phyloP scores from a whole-genome alignment of 2,797 vertebrate species.

The Clarias fuscus region DNA sequence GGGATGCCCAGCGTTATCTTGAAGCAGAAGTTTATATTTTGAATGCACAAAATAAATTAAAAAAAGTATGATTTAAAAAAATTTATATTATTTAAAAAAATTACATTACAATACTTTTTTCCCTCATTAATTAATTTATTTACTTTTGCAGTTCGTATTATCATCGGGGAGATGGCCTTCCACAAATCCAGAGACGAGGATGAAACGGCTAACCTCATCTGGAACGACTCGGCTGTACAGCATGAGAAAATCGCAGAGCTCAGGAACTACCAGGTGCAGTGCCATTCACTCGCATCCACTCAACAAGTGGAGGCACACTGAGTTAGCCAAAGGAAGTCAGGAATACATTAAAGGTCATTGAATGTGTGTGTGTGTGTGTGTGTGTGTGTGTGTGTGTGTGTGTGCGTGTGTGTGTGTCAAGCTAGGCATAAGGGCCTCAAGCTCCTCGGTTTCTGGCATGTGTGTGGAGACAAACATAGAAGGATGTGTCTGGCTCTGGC shows the following conservation, averaged over 20 bases:
- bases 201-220: constrained; percentile 96
- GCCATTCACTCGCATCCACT: constrained; percentile 9
- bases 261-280: constrained; percentile 92
- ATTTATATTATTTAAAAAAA: no score
- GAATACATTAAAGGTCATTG: not conserved
- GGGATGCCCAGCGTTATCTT: not conserved
- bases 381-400: constrained; percentile 6
- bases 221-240: constrained; percentile 95
- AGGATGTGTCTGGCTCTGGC: constrained; percentile 20
- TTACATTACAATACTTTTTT: no score
- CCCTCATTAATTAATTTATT: no score
- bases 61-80: no score
- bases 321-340: constrained; percentile 6
- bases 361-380: not conserved
- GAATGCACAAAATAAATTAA: not conserved
- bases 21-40: not conserved
- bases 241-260: constrained; percentile 98
- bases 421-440: not conserved
- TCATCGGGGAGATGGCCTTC: constrained; percentile 88
- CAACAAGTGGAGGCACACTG: constrained; percentile 1
- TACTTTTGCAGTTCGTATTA: constrained; percentile 81
- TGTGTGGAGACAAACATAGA: not conserved
- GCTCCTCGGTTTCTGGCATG: not conserved
- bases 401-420: constrained; percentile 7
- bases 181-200: constrained; percentile 91